Evolutionary conservation across 1,140 invertebrate species (phyloP).

Genomic region (Brachionus sp.): DNA sequence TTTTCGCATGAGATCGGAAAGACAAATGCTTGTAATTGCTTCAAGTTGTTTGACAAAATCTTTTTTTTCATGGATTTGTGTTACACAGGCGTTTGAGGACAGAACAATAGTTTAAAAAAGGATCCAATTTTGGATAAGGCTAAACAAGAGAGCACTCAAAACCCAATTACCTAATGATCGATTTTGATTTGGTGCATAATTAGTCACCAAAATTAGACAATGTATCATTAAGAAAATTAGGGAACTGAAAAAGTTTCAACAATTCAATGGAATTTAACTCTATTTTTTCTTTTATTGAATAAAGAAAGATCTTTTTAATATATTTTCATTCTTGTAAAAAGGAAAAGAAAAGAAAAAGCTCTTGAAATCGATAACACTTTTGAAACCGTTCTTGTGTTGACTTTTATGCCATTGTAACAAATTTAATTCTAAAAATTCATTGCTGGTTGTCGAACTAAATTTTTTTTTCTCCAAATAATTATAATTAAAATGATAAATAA

Average conservation of each 20-base stretch:
- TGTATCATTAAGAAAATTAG: slow-evolving; percentile 9
- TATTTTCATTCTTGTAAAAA: not conserved
- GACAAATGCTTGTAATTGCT: slow-evolving; percentile 2
- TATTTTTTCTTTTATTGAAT: not conserved
- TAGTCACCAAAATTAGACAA: slow-evolving; percentile 35
- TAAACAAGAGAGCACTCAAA: not conserved
- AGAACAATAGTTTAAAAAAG: not conserved
- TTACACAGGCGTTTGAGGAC: not conserved
- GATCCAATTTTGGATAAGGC: slow-evolving; percentile 14
- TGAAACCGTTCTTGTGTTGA: not conserved
- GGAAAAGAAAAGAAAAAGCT: not conserved
- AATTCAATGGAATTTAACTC: not conserved
- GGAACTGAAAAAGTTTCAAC: not conserved
- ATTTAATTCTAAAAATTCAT: not conserved
- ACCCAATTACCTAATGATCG: slow-evolving; percentile 9
- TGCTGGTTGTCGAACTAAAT: not conserved
- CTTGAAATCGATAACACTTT: not conserved
- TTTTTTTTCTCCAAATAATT: not conserved
- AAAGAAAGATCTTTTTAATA: not conserved
- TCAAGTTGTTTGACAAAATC: not conserved
- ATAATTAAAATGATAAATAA: not conserved
- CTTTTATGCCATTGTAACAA: not conserved
- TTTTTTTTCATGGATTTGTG: not conserved
- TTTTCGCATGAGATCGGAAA: not conserved
- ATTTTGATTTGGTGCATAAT: slow-evolving; percentile 26